Percentiles rank a stretch among this genome's conserved stretches.
Conservation (phyloP, 2,797 vertebrate species). For the Danionella dracula region DNA sequence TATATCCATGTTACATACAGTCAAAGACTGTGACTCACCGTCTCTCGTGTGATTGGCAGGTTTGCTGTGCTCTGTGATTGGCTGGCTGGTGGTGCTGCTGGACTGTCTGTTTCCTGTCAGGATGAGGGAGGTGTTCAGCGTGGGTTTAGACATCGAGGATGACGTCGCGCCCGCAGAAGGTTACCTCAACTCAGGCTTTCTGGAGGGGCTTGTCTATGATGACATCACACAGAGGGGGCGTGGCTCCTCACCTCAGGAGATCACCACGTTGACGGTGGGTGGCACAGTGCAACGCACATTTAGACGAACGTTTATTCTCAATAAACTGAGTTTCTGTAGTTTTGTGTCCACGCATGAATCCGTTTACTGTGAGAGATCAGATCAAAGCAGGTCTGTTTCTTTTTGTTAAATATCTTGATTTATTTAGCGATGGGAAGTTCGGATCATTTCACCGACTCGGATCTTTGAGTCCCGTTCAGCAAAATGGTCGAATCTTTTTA, state of each 20-base stretch:
- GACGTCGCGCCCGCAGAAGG: slow-evolving; percentile 50
- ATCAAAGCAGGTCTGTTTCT: too few relatives aligned
- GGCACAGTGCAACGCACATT: neutral
- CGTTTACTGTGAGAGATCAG: too few relatives aligned
- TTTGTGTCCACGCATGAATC: too few relatives aligned
- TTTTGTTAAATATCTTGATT: too few relatives aligned
- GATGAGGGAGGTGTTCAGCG: slow-evolving; percentile 79
- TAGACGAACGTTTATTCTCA: too few relatives aligned
- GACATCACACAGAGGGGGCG: slow-evolving; percentile 36
- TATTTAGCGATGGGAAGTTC: too few relatives aligned
- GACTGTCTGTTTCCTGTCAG: slow-evolving; percentile 65
- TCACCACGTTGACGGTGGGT: slow-evolving; percentile 32
- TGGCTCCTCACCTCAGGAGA: slow-evolving; percentile 15
- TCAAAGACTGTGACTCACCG: too few relatives aligned
- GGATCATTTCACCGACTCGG: too few relatives aligned
- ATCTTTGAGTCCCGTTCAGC: too few relatives aligned
- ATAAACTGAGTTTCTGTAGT: too few relatives aligned
- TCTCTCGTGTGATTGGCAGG: slow-evolving; percentile 59
- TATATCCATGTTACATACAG: too few relatives aligned
- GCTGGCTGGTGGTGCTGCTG: slow-evolving; percentile 69
- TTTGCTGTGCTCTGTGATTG: slow-evolving; percentile 78
- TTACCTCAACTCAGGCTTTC: slow-evolving; percentile 63
- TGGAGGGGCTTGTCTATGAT: slow-evolving; percentile 56
- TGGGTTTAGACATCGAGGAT: slow-evolving; percentile 58
- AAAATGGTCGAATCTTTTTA: too few relatives aligned